Conservation (phyloP, 2,888 invertebrate genomes). For the Hedychridium roseum region DNA sequence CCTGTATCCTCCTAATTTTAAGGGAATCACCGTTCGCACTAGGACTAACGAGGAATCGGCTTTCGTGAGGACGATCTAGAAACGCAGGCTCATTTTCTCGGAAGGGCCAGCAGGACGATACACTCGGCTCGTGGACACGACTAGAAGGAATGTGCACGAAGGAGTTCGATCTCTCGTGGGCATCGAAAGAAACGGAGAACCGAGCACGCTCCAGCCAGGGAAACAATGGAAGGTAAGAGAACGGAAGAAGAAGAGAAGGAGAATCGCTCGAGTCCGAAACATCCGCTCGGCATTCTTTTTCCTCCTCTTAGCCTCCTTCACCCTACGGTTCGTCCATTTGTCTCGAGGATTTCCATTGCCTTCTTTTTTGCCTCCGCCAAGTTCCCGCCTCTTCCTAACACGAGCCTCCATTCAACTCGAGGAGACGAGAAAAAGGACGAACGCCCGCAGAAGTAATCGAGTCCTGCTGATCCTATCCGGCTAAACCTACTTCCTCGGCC, state of each 20-base stretch:
- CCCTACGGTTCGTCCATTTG: constrained; percentile 32
- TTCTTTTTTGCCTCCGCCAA: constrained; percentile 13
- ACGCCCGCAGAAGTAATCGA: too few relatives aligned
- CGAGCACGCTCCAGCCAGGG: constrained; percentile 1
- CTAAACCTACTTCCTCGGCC: too few relatives aligned
- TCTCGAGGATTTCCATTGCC: constrained; percentile 43
- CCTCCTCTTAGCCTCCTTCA: not conserved
- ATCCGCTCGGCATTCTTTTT: constrained; percentile 29
- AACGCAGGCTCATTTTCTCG: too few relatives aligned
- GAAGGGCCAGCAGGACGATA: too few relatives aligned
- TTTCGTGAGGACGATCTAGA: too few relatives aligned
- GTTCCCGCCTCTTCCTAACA: constrained; percentile 1
- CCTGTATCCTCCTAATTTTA: too few relatives aligned
- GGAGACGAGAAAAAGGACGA: too few relatives aligned
- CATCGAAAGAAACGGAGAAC: constrained; percentile 7
- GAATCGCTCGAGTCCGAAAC: constrained; percentile 30
- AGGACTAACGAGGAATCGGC: too few relatives aligned
- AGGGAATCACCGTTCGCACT: too few relatives aligned
- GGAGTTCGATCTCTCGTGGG: not conserved
- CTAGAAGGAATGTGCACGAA: constrained; percentile 3
- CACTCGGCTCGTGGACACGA: too few relatives aligned
- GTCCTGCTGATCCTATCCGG: too few relatives aligned
- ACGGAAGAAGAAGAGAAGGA: constrained; percentile 12
- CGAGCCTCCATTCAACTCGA: constrained; percentile 3
- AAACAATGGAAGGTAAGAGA: constrained; percentile 8